phyloP scores from a whole-genome alignment of 2,888 invertebrate genomes.

The Eristalinus aeneus region DNA sequence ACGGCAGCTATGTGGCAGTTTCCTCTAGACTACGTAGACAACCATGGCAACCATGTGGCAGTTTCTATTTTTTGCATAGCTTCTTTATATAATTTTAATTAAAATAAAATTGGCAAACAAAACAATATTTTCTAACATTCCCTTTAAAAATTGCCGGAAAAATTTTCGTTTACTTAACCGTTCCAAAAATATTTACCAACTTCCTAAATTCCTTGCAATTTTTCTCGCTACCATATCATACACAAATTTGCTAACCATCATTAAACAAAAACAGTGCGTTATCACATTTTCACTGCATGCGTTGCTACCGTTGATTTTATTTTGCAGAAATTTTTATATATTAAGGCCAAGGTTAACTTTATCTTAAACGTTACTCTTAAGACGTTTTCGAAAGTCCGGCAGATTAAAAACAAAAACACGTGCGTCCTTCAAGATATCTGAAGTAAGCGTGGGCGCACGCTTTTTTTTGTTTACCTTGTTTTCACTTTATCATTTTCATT shows the following conservation, averaged over 20 bases:
- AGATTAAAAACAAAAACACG: neutral
- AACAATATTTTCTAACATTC: too few species aligned
- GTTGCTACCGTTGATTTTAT: neutral
- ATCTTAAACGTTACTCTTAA: neutral
- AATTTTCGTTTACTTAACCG: neutral
- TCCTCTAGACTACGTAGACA: too few species aligned
- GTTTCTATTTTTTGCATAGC: too few species aligned
- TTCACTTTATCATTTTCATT: neutral
- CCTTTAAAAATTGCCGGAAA: neutral
- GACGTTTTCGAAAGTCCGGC: neutral
- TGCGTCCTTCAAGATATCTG: neutral
- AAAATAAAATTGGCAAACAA: too few species aligned
- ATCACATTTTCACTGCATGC: neutral
- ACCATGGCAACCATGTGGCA: too few species aligned
- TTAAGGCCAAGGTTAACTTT: neutral
- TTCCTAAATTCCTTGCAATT: neutral
- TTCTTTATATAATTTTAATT: too few species aligned
- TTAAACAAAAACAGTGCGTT: neutral
- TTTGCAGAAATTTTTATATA: neutral
- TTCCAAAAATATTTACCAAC: neutral
- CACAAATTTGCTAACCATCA: neutral
- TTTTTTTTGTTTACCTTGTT: neutral
- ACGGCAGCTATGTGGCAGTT: too few species aligned
- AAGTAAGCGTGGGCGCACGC: neutral
- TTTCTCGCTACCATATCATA: neutral